Evolutionary conservation across 1,140 invertebrate genomes (phyloP), one percentile per base, ranked within the genome.

Genomic region (Phocides pigmalion): DNA sequence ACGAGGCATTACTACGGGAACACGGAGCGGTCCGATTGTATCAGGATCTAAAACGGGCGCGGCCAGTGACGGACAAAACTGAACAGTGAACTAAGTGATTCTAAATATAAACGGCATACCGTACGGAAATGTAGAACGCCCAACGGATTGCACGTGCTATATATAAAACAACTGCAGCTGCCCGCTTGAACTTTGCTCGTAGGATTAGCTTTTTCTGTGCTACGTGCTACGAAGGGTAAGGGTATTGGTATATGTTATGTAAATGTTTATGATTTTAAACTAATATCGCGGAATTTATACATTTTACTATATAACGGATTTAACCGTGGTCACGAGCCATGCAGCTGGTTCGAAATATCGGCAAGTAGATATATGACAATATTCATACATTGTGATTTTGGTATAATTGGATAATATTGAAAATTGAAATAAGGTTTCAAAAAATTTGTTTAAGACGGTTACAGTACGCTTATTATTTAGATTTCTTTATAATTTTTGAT

Each of bases 101-200:
- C 82, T 87, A 87, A 82, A 82, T 86, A 78, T 88, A 87, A 79
- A 77, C 72, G 62, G 66, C 82, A 81, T 84, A 74, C 84, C 82
- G 77, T 79, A 78, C 77, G 73, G 79, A 83, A 74, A 89, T 89
- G 82, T 89, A 83, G 84, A 84, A 70, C 87, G 82, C 51, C 72
- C 76, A 84, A 81, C 80, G 77, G 79, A 84, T 81, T 86, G 78
- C 79, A 79, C 62, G 81, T 73, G 76, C 79, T 79, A 84, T 72
- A 82, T 77, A 78, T 79, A 79, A 73, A 63, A 19, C 62, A 67
- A 72, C 53, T 81, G 84, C 84, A 87, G 82, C 85, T 86, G 84
- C 80, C 75, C 69, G 74, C 70, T 66, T 84, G 81, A 84, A 84
- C 83, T 85, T 86, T 85, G 80, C 70, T 54, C 70, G 69, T 73